A percentile compares a stretch with the other conserved stretches of the same genome.
Evolutionary conservation across 2,888 invertebrate species (phyloP).

Genomic region (Chydorus sphaericus): DNA sequence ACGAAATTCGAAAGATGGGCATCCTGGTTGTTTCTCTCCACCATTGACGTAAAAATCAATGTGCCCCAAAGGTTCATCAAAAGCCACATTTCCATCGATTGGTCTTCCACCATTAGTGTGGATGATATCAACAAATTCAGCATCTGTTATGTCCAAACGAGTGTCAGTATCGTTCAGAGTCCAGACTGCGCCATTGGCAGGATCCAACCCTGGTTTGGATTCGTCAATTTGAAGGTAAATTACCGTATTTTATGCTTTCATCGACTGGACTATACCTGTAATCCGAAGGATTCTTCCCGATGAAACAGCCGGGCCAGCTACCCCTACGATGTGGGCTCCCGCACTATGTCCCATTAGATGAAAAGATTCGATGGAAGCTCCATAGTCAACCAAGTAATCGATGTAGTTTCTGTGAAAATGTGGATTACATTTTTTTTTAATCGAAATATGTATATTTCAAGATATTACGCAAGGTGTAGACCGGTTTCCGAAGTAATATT

Average conservation of each 20-base stretch:
- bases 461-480: neutral
- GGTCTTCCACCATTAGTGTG: slow-evolving; percentile 36
- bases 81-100: slow-evolving; percentile 49
- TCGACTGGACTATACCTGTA: too few species aligned
- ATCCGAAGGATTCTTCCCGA: slow-evolving; percentile 8
- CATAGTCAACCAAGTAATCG: too few species aligned
- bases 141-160: slow-evolving; percentile 46
- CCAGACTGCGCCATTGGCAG: slow-evolving; percentile 35
- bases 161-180: slow-evolving; percentile 32
- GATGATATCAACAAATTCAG: slow-evolving; percentile 55
- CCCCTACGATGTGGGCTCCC: slow-evolving; percentile 48
- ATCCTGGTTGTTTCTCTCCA: slow-evolving; percentile 47
- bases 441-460: neutral
- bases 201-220: slow-evolving; percentile 40
- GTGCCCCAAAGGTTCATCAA: slow-evolving; percentile 45
- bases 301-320: slow-evolving; percentile 34
- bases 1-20: neutral
- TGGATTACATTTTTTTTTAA: neutral
- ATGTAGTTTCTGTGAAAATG: neutral
- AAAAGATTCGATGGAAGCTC: too few species aligned
- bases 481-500: neutral
- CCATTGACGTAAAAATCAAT: slow-evolving; percentile 62
- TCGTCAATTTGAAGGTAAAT: too few species aligned
- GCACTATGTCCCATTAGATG: slow-evolving; percentile 46
- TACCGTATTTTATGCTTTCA: too few species aligned